phyloP scores from a whole-genome alignment of 2,888 invertebrate species.

The Ceratothoa steindachneri region DNA sequence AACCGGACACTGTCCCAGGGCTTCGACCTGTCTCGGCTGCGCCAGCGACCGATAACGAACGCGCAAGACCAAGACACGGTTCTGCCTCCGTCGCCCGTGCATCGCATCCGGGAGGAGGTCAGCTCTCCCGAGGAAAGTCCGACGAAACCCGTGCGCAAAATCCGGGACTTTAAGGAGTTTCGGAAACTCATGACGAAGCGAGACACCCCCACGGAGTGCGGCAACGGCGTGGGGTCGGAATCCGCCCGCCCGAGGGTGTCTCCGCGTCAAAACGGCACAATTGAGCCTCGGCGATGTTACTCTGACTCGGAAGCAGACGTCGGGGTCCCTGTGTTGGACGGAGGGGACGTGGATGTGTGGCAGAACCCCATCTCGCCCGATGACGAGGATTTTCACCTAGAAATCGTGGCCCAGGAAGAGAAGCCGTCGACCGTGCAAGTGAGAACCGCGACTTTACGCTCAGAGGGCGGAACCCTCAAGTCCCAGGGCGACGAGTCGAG shows the following conservation, averaged over 20 bases:
- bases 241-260: not conserved
- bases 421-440: not conserved
- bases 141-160: constrained; percentile 33
- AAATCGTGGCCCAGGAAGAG: constrained; percentile 33
- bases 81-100: constrained; percentile 14
- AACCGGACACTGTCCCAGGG: not conserved
- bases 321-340: constrained; percentile 34
- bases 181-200: constrained; percentile 29
- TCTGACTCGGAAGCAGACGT: constrained; percentile 43
- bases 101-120: constrained; percentile 31
- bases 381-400: constrained; percentile 1
- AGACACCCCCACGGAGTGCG: constrained; percentile 6
- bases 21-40: not conserved
- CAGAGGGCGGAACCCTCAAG: not conserved
- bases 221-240: not conserved
- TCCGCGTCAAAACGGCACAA: not conserved
- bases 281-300: constrained; percentile 36
- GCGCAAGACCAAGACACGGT: not conserved
- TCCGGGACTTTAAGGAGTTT: constrained; percentile 43
- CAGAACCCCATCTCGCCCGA: constrained; percentile 37
- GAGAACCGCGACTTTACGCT: not conserved
- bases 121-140: constrained; percentile 39
- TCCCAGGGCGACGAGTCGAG: no score
- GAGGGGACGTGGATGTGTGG: constrained; percentile 44
- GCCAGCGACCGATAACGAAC: not conserved